Evolutionary conservation across 2,888 invertebrate genomes (phyloP).

Genomic region (Spisula solida): DNA sequence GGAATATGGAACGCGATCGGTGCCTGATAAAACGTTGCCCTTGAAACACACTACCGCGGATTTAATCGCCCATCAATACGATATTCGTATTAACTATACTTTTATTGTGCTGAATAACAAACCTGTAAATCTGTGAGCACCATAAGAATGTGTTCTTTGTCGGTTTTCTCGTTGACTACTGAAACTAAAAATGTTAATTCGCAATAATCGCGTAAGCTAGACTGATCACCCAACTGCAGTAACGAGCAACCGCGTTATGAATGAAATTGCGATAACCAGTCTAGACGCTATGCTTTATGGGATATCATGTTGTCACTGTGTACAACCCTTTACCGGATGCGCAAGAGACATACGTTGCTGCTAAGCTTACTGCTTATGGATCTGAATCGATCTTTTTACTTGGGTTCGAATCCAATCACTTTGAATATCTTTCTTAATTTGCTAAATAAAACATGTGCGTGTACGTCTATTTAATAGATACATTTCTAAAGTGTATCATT

Average conservation of each 20-base stretch:
- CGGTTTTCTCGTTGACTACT: not conserved
- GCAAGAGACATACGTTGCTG: no score
- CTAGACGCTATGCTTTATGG: not conserved
- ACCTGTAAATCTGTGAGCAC: slow-evolving; percentile 6
- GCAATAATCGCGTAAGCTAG: not conserved
- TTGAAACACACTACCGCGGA: not conserved
- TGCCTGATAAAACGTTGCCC: not conserved
- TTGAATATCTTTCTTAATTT: no score
- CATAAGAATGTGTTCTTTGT: not conserved
- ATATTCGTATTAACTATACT: not conserved
- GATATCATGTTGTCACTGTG: not conserved
- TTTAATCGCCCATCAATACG: not conserved
- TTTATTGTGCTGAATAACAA: not conserved
- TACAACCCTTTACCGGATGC: not conserved
- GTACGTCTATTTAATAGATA: no score
- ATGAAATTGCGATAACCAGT: not conserved
- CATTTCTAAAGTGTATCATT: no score
- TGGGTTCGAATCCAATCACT: no score
- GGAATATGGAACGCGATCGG: no score
- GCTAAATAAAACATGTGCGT: no score
- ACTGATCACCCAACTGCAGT: not conserved
- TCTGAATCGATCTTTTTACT: no score
- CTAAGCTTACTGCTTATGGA: no score
- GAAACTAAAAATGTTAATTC: not conserved
- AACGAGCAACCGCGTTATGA: not conserved